phyloP scores from a whole-genome alignment of 2,797 vertebrate genomes.

The Gymnocypris eckloni region DNA sequence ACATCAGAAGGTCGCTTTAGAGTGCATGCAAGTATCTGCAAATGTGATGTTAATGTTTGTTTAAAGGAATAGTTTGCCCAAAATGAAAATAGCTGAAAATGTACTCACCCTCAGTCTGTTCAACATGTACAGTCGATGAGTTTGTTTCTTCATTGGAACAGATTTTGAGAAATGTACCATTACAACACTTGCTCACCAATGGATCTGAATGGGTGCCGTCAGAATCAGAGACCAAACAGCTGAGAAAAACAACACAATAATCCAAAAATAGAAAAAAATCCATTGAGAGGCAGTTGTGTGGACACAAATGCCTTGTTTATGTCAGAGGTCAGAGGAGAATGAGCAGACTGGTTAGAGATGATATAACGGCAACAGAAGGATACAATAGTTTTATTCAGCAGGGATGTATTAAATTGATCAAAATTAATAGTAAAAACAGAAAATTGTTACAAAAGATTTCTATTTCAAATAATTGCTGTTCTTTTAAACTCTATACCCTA shows the following conservation, averaged over 20 bases:
- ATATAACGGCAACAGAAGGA: too few relatives aligned
- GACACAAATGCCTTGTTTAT: too few relatives aligned
- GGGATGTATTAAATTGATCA: too few relatives aligned
- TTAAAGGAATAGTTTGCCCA: not conserved
- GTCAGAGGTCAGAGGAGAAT: too few relatives aligned
- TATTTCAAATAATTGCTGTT: not conserved
- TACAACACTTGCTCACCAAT: not conserved
- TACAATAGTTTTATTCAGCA: too few relatives aligned
- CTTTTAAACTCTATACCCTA: not conserved
- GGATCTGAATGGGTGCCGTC: not conserved
- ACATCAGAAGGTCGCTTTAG: not conserved
- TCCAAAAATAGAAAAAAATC: too few relatives aligned
- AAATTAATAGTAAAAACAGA: not conserved
- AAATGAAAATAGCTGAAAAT: too few relatives aligned
- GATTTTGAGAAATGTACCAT: not conserved
- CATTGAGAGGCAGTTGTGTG: too few relatives aligned
- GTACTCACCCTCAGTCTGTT: too few relatives aligned
- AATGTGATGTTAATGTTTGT: constrained; percentile 1
- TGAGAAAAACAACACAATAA: not conserved
- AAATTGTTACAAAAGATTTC: not conserved
- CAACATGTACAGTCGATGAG: not conserved
- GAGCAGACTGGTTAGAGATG: too few relatives aligned
- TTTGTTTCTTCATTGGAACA: not conserved
- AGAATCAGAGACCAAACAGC: not conserved
- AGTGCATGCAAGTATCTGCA: not conserved